phyloP scores from a whole-genome alignment of 2,888 invertebrate species.

The Branchipolynoe longqiensis region DNA sequence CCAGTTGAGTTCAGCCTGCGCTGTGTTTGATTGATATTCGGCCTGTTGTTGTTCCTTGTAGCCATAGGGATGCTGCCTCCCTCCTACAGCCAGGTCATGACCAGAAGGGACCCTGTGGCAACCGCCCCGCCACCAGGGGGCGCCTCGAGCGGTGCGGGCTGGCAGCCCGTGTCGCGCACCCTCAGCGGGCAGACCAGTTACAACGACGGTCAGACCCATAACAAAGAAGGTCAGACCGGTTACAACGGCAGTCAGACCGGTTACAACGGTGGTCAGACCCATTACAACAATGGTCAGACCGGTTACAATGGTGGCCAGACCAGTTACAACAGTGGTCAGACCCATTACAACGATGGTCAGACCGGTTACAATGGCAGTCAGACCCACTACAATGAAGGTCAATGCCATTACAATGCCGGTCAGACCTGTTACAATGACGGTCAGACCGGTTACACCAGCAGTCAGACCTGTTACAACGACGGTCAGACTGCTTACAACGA shows the following conservation, averaged over 20 bases:
- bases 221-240: too few species aligned
- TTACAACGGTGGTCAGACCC: too few species aligned
- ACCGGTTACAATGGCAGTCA: too few species aligned
- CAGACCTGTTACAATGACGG: slow-evolving; percentile 11
- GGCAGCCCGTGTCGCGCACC: slow-evolving; percentile 1
- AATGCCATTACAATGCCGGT: too few species aligned
- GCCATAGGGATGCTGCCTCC: slow-evolving; percentile 35
- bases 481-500: too few species aligned
- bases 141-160: slow-evolving; percentile 4
- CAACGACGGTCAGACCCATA: slow-evolving; percentile 12
- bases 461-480: slow-evolving; percentile 13
- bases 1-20: neutral
- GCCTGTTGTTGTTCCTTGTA: slow-evolving; percentile 14
- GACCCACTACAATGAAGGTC: too few species aligned
- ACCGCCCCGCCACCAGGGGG: neutral
- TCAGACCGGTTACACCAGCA: neutral
- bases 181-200: neutral
- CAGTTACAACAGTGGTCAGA: too few species aligned
- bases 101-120: neutral
- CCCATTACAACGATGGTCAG: too few species aligned
- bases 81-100: slow-evolving; percentile 49
- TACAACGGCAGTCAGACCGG: too few species aligned
- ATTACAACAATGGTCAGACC: too few species aligned
- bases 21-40: neutral
- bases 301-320: too few species aligned